Base-by-base conservation (phyloP, 2,113 vertebrate genomes). In the Peromyscus leucopus region DNA sequence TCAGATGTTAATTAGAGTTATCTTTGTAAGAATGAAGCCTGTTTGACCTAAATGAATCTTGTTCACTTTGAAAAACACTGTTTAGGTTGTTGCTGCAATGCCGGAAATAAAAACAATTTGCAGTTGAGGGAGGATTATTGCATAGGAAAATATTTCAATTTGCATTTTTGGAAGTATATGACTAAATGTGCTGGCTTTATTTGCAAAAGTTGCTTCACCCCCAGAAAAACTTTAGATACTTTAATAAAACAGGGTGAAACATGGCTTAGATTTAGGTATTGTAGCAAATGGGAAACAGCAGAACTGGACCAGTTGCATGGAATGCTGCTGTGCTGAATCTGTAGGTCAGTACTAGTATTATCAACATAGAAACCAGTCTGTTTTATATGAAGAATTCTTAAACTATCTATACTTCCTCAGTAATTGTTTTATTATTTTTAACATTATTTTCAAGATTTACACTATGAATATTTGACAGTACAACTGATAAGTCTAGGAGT, bases 321-420 rank as follows among this genome's bases (percentile, higher is more conserved):
- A 92, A 90, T 80, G n/a, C 22, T 71, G 10, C 31, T 65, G 69
- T 48, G 89, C 59, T 76, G 21, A 24, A n/a, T 26, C n/a, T n/a
- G 57, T 26, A 61, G 48, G 21, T 69, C 28, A 83, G 67, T 31
- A 76, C 65, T 91, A 8, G n/a, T 84, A 86, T 93, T 42, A 6
- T 76, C 83, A 61, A 5, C 83, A 55, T 61, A 76, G 65, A 96
- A 91, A 92, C 16, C 33, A 88, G 6, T 67, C 48, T 63, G 3
- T 59, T 89, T 93, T 93, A 92, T 80, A 78, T 71, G 88, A 55
- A n/a, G 5, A 96, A 95, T 84, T 91, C 10, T 12, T 95, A 89
- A 89, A 82, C 94, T 98, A 90, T 39, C 92, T 94, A 79, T 72
- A 63, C 12, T 91, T 96, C 65, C 59, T 93, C 69, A 79, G 42